These are phyloP conservation scores for Tadarida brasiliensis DNA, from an alignment of 2,797 vertebrate genomes.

Conservation along the genomic window DNA sequence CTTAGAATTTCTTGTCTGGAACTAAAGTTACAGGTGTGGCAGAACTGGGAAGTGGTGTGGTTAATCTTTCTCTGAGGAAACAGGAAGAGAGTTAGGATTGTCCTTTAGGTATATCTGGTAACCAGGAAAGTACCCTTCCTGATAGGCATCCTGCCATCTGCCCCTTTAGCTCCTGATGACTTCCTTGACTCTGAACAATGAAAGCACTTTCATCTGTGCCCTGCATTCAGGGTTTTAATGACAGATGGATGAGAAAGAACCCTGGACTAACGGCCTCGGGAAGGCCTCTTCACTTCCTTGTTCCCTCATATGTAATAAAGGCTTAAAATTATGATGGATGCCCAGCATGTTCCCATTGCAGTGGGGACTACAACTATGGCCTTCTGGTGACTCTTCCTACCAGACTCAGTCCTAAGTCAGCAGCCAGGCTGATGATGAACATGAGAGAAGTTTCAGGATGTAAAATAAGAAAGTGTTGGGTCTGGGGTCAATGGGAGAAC, in stretches of 20 bases:
- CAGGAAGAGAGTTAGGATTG: slow-evolving; percentile 24
- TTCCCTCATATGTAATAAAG: neutral
- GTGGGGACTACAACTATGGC: neutral
- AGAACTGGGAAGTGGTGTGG: neutral
- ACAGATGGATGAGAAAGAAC: neutral
- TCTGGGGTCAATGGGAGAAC: neutral
- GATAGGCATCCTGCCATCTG: neutral
- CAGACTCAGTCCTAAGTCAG: neutral
- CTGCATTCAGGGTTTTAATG: neutral
- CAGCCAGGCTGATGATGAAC: neutral
- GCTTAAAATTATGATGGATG: neutral
- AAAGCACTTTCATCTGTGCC: neutral
- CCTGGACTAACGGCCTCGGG: neutral
- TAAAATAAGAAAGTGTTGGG: neutral
- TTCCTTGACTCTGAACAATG: neutral
- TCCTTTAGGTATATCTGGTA: neutral
- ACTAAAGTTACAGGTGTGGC: neutral
- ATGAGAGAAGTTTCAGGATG: neutral
- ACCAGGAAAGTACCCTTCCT: neutral
- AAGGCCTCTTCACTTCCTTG: neutral
- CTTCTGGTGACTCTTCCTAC: neutral
- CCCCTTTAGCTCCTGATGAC: neutral
- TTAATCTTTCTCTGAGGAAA: neutral
- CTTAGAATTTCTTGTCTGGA: neutral
- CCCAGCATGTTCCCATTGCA: neutral